Evolutionary conservation across 2,888 invertebrate genomes (phyloP).

Genomic region (Argynnis bischoffii): DNA sequence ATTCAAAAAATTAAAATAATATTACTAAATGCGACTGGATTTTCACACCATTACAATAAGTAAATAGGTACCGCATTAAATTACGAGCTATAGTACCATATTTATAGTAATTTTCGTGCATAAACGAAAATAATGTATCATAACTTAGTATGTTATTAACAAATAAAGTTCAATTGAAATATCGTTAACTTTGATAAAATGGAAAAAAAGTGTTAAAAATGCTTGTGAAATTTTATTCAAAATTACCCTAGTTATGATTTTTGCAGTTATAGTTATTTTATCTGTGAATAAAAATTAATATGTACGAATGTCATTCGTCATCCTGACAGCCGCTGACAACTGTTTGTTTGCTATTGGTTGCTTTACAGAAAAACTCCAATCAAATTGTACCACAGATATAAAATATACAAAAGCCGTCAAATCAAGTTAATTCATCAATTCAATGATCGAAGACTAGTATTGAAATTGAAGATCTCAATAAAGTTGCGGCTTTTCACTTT

Average conservation of each 20-base stretch:
- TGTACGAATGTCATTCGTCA: conserved; percentile 41
- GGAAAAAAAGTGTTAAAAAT: no score
- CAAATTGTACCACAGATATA: conserved; percentile 36
- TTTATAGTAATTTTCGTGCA: neutral
- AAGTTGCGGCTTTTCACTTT: conserved; percentile 26
- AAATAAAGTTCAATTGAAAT: no score
- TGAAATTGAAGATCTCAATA: conserved; percentile 28
- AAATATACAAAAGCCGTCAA: conserved; percentile 22
- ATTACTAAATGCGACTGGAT: no score
- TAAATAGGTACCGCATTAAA: no score
- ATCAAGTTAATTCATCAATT: conserved; percentile 28
- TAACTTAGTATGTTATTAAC: no score
- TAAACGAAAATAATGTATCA: neutral
- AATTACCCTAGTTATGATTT: neutral
- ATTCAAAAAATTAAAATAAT: no score
- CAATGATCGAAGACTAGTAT: conserved; percentile 21
- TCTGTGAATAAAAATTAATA: conserved; percentile 3
- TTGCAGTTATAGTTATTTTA: neutral
- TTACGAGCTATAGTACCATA: no score
- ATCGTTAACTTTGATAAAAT: no score
- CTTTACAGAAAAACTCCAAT: conserved; percentile 43
- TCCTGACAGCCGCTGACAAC: conserved; percentile 60
- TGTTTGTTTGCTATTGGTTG: conserved; percentile 79
- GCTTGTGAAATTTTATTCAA: no score
- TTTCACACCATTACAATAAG: no score